Evolutionary conservation across 2,888 invertebrate species (phyloP).

Genomic region (Sinohyriopsis cumingii): DNA sequence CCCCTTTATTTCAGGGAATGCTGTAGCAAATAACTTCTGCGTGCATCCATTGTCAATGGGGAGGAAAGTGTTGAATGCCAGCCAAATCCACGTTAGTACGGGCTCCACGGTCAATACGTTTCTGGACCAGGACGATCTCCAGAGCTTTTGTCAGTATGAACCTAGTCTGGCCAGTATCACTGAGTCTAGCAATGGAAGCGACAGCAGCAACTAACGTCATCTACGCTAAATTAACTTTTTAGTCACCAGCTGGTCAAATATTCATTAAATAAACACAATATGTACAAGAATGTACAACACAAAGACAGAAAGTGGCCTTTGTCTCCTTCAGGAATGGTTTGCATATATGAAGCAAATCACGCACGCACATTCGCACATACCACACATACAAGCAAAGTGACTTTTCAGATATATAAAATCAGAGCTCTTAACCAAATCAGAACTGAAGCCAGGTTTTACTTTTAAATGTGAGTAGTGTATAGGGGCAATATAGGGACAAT

Average conservation of each 20-base stretch:
- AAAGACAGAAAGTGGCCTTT: no score
- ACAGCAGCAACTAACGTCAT: background rate
- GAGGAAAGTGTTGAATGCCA: conserved; percentile 20
- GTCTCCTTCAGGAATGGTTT: no score
- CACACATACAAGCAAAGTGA: no score
- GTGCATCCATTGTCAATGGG: conserved; percentile 25
- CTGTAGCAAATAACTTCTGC: conserved; percentile 11
- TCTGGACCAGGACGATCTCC: conserved; percentile 44
- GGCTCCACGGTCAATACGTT: conserved; percentile 52
- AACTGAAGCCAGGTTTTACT: no score
- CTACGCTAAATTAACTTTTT: background rate
- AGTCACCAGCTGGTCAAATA: background rate
- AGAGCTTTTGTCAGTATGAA: conserved; percentile 16
- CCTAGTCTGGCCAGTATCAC: conserved; percentile 22
- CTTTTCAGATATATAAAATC: no score
- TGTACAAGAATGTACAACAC: no score
- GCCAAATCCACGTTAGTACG: conserved; percentile 37
- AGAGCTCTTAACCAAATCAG: no score
- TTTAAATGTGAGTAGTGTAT: no score
- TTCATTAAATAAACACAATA: no score
- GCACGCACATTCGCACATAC: no score
- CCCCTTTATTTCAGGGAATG: conserved; percentile 3
- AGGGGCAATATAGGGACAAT: no score
- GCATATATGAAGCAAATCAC: no score
- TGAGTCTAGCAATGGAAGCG: conserved; percentile 11